Percentiles rank a stretch among this genome's conserved stretches.
These are phyloP conservation scores for Microcebus tavaratra DNA, from an alignment of 2,113 vertebrate genomes.

Conservation along the genomic window DNA sequence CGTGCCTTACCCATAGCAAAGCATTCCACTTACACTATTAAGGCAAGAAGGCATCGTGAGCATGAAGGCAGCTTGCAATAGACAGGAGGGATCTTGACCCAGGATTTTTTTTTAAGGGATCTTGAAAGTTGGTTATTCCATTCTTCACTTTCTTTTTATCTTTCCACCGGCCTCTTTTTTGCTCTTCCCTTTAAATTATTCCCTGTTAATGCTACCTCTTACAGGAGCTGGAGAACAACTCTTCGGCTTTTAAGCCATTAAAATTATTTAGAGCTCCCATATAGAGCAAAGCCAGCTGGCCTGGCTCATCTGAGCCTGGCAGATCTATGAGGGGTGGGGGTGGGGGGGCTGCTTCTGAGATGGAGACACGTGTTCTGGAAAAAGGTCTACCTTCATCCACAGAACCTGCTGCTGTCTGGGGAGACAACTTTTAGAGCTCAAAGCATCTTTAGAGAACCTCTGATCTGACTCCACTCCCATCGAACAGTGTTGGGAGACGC, in stretches of 20 bases:
- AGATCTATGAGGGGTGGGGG: not conserved
- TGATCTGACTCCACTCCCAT: not conserved
- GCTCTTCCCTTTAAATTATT: slow-evolving; percentile 69
- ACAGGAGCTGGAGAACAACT: slow-evolving; percentile 63
- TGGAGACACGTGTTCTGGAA: accelerated
- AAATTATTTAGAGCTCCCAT: slow-evolving; percentile 78
- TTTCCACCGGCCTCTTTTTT: not conserved
- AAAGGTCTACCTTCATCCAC: not conserved
- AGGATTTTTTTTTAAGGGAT: not conserved
- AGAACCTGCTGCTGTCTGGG: not conserved
- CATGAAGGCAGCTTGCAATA: not conserved
- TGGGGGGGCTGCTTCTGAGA: not conserved
- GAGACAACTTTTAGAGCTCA: not conserved
- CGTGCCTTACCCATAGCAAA: not conserved
- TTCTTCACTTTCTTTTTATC: slow-evolving; percentile 69
- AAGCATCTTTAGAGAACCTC: not conserved
- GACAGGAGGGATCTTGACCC: not conserved
- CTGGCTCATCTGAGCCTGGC: slow-evolving; percentile 20
- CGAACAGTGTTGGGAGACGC: not conserved
- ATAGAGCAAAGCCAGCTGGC: slow-evolving; percentile 78
- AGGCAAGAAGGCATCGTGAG: not conserved
- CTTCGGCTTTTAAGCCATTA: slow-evolving; percentile 75
- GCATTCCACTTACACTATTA: not conserved
- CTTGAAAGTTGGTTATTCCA: not conserved
- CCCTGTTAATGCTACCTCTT: slow-evolving; percentile 73